Base-by-base conservation (phyloP, 1,140 invertebrate species). In the Papilio polytes region DNA sequence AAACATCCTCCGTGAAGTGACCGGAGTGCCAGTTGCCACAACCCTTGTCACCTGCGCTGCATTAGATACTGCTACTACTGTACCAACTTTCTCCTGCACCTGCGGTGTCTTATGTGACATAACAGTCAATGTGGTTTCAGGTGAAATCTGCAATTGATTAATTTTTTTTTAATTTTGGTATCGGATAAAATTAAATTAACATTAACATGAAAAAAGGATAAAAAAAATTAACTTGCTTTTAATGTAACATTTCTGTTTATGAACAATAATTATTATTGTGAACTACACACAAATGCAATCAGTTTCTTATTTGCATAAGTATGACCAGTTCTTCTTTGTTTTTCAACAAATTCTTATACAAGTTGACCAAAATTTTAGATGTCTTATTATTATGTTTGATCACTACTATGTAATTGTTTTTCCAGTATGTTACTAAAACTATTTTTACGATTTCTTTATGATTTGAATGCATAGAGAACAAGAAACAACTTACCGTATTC, bases 31-130 rank as follows among this genome's bases (percentile, higher is more conserved):
- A 2, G 93, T 85, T 0, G 93, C 93, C 6, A 95, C 91, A 10
- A 95, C 94, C 76, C 94, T 91, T 0, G 92, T 94, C 6, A 93
- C 87, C 81, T 94, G 91, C 9, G 92, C 91, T 13, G 90, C 90
- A 76, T 94, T 94, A 8, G 92, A 90, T 1, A 93, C 93, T 0
- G 93, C 92, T 10, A 94, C 92, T 20, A 94, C 89, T 74, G 92
- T 88, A 22, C 91, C 92, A 44, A 92, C 91, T 89, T 95, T 95
- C 70, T 95, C 95, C 85, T 95, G 95, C 4, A 94, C 91, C 83
- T 95, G 94, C 15, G 94, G 94, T 74, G 92, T 91, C 82, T 95
- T 95, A 76, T 95, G 94, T 8, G 95, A 92, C 90, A 95, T 95
- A 46, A 95, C 95, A 80, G 94, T 95, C 63, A 95, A 74, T 31